These are phyloP conservation scores for Periophthalmus magnuspinnatus DNA, from an alignment of 2,797 vertebrate species.

Conservation along the genomic window DNA sequence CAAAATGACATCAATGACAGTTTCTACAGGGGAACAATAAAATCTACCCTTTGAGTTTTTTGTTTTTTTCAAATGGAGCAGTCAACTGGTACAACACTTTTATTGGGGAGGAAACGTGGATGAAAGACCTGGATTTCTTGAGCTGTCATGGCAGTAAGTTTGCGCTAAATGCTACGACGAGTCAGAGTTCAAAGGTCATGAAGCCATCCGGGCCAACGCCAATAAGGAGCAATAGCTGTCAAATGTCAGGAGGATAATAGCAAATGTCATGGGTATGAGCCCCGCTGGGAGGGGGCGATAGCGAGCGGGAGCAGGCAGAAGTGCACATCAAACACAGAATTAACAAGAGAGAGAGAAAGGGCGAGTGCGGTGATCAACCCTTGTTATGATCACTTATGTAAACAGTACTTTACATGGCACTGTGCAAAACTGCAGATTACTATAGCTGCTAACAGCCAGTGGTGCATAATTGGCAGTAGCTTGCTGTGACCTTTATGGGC, in stretches of 20 bases:
- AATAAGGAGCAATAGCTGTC: slow-evolving; percentile 12
- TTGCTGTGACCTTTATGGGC: no score
- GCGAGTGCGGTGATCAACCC: background rate
- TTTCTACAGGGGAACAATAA: no score
- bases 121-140: background rate
- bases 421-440: background rate
- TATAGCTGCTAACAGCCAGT: background rate
- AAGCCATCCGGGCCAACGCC: background rate
- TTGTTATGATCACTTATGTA: background rate
- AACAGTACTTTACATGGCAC: slow-evolving; percentile 12
- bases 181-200: background rate
- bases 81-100: background rate
- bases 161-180: slow-evolving; percentile 4
- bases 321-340: slow-evolving; percentile 1
- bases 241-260: slow-evolving; percentile 6
- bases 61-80: background rate
- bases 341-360: no score
- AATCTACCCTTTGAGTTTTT: background rate
- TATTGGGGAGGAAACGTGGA: background rate
- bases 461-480: background rate
- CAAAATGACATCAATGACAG: no score
- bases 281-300: background rate
- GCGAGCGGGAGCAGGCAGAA: background rate
- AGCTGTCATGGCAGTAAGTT: background rate
- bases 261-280: background rate